Conservation (phyloP, 2,113 vertebrate species). For the Halcyon malimbica region DNA sequence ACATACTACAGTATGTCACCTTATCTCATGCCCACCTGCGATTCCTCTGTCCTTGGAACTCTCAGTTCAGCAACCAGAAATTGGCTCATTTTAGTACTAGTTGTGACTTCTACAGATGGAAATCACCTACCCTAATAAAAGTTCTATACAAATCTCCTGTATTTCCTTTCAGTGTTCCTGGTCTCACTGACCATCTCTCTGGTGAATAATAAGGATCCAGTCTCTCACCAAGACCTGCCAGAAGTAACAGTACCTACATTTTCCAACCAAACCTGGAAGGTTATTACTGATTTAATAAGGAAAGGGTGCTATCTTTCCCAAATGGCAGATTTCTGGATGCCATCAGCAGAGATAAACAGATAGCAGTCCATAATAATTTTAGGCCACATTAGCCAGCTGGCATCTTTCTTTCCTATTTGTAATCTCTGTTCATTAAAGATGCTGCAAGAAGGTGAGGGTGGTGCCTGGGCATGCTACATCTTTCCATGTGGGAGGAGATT, state of each 20-base stretch:
- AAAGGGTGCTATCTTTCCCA: not conserved
- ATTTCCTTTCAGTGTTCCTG: not conserved
- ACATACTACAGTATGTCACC: not conserved
- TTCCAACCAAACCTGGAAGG: not conserved
- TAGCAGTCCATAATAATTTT: not conserved
- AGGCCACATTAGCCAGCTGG: not conserved
- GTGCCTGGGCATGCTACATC: not conserved
- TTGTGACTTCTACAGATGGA: not conserved
- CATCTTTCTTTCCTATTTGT: not conserved
- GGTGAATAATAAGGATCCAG: not conserved
- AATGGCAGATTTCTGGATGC: not conserved
- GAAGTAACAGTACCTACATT: not conserved
- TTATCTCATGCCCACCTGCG: not conserved
- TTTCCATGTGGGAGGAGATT: not conserved
- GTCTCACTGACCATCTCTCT: not conserved
- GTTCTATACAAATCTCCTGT: not conserved
- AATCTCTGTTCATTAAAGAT: not conserved
- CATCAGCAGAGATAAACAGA: not conserved
- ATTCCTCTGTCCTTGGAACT: not conserved
- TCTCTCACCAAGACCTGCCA: not conserved
- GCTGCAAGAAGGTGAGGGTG: not conserved
- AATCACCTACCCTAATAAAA: not conserved
- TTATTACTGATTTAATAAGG: not conserved
- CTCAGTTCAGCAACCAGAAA: not conserved
- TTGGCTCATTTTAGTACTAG: not conserved